Evolutionary conservation across 1,140 invertebrate species (phyloP).

Genomic region (Eufriesea mexicana): DNA sequence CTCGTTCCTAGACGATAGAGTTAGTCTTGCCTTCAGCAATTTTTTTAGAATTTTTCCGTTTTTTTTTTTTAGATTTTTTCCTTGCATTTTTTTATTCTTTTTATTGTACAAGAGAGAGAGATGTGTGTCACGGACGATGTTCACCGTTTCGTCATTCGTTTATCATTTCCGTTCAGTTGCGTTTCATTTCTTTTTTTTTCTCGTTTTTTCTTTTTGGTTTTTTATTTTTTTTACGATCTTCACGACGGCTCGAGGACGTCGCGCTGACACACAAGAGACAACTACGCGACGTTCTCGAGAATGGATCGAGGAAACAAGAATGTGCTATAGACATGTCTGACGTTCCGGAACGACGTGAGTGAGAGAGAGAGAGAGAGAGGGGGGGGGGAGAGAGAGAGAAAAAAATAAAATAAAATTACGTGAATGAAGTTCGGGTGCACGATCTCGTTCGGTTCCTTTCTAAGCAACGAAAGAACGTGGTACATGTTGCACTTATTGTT

Average conservation of each 20-base stretch:
- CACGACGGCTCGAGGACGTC: slow-evolving; percentile 4
- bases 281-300: slow-evolving; percentile 22
- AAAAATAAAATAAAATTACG: neutral
- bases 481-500: neutral
- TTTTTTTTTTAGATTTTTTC: slow-evolving; percentile 10
- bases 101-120: slow-evolving; percentile 42
- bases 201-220: too few relatives aligned
- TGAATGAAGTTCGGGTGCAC: slow-evolving; percentile 8
- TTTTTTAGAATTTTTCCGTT: slow-evolving; percentile 37
- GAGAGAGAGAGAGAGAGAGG: too few relatives aligned
- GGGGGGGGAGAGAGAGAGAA: too few relatives aligned
- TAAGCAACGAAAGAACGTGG: slow-evolving; percentile 23
- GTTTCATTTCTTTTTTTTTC: slow-evolving; percentile 17
- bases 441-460: slow-evolving; percentile 18
- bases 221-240: neutral
- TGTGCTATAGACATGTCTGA: slow-evolving; percentile 65
- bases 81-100: slow-evolving; percentile 13
- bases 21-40: slow-evolving; percentile 47
- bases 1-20: neutral
- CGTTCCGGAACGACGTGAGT: neutral
- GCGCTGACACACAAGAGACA: neutral
- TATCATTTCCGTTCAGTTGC: neutral
- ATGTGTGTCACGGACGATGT: slow-evolving; percentile 8
- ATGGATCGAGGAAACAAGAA: slow-evolving; percentile 15
- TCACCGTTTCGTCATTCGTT: slow-evolving; percentile 28